phyloP scores from a whole-genome alignment of 2,888 invertebrate genomes.

The Drosophila eohydei region DNA sequence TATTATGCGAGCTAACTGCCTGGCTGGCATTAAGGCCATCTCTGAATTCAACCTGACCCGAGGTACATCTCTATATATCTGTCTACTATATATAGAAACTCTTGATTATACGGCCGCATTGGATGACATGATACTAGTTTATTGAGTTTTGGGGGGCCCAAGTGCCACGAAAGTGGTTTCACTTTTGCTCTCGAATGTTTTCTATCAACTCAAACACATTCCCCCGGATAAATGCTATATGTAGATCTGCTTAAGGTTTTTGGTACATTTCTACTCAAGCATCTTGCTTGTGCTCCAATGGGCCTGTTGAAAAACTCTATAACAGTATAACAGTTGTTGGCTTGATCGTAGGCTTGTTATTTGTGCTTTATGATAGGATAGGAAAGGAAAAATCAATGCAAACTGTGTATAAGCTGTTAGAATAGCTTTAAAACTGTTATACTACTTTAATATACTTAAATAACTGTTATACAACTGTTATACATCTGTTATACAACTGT shows the following conservation, averaged over 20 bases:
- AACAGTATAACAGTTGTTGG: constrained; percentile 2
- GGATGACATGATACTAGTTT: constrained; percentile 26
- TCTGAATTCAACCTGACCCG: constrained; percentile 31
- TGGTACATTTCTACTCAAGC: not conserved
- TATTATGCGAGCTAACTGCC: constrained; percentile 19
- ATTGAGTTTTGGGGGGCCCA: constrained; percentile 5
- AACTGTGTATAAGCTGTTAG: not conserved
- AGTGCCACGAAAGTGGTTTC: constrained; percentile 44
- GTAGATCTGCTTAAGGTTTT: constrained; percentile 1
- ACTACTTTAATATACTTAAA: not conserved
- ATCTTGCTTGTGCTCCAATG: not conserved
- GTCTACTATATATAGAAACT: constrained; percentile 12
- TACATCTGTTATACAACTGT: not conserved
- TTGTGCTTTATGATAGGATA: not conserved
- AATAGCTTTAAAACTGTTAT: constrained; percentile 3
- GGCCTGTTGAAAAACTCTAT: constrained; percentile 1
- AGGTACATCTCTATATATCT: not conserved
- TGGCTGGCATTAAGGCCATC: constrained; percentile 33
- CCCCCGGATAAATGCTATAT: not conserved
- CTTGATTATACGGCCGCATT: constrained; percentile 26
- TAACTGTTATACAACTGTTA: not conserved
- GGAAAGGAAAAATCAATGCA: not conserved
- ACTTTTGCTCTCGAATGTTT: constrained; percentile 33
- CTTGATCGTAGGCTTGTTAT: not conserved
- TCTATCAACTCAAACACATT: not conserved